A percentile compares a stretch with the other conserved stretches of the same genome.
These are phyloP conservation scores for Phortica okadai DNA, from an alignment of 2,888 invertebrate genomes.

Conservation along the genomic window DNA sequence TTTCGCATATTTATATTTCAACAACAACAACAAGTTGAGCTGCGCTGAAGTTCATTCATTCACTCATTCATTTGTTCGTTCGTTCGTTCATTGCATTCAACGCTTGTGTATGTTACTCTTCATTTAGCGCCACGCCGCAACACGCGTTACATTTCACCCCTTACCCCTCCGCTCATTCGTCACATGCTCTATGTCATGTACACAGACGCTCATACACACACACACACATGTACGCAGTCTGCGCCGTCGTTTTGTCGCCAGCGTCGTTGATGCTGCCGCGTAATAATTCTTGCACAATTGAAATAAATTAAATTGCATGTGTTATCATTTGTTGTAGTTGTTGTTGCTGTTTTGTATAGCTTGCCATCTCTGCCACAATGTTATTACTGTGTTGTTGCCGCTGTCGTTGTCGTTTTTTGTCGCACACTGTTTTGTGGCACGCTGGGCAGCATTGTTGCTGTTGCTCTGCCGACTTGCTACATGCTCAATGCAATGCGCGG, in stretches of 20 bases:
- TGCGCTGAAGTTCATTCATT: background rate
- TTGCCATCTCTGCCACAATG: conserved; percentile 33
- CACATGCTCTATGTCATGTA: conserved; percentile 1
- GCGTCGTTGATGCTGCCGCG: conserved; percentile 39
- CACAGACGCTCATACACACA: no score
- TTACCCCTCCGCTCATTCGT: conserved; percentile 52
- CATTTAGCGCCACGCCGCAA: background rate
- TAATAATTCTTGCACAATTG: conserved; percentile 68
- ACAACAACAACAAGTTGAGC: conserved; percentile 48
- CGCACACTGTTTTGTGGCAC: background rate
- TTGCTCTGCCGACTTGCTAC: background rate
- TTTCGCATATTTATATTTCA: conserved; percentile 35
- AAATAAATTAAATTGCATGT: conserved; percentile 70
- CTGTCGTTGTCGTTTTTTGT: no score
- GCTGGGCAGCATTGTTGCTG: background rate
- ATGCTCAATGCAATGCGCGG: conserved; percentile 2
- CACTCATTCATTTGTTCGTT: background rate
- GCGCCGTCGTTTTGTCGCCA: conserved; percentile 14
- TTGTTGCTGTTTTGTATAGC: conserved; percentile 45
- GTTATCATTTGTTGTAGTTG: conserved; percentile 51
- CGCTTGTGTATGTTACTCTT: background rate
- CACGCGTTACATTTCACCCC: background rate
- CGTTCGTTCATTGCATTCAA: background rate
- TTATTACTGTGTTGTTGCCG: conserved; percentile 10
- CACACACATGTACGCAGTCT: no score